Percentiles rank a stretch among this genome's conserved stretches.
Evolutionary conservation across 2,888 invertebrate species (phyloP).

Genomic region (Brenthis daphne): DNA sequence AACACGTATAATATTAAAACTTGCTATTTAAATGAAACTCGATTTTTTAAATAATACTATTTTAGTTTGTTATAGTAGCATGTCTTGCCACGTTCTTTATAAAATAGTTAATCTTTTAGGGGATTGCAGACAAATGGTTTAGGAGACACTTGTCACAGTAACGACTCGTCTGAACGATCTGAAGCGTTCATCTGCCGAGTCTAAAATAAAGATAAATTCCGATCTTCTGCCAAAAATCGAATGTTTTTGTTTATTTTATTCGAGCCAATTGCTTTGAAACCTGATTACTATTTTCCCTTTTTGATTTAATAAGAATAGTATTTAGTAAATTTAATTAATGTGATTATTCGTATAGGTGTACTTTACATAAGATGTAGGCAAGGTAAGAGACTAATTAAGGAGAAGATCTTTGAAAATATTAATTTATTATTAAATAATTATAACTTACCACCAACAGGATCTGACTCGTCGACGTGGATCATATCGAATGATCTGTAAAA

Average conservation of each 20-base stretch:
- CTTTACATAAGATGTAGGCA: background rate
- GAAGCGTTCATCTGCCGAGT: conserved; percentile 44
- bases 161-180: conserved; percentile 38
- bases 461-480: conserved; percentile 95
- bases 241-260: conserved; percentile 55
- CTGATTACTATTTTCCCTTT: conserved; percentile 33
- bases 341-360: background rate
- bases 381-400: background rate
- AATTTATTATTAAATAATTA: conserved; percentile 7
- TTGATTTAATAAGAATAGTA: conserved; percentile 12
- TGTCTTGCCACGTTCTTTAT: background rate
- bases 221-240: conserved; percentile 53
- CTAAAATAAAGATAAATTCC: conserved; percentile 57
- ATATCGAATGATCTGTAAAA: conserved; percentile 82
- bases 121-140: conserved; percentile 40
- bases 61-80: too few relatives aligned
- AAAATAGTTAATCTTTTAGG: conserved; percentile 6
- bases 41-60: too few relatives aligned
- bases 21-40: too few relatives aligned
- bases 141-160: conserved; percentile 40
- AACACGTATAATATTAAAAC: too few relatives aligned
- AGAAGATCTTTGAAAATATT: conserved; percentile 3
- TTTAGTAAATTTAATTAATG: background rate
- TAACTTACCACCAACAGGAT: conserved; percentile 93
- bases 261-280: conserved; percentile 38